Conservation (phyloP, 2,888 invertebrate genomes). For the Melanotus villosus region DNA sequence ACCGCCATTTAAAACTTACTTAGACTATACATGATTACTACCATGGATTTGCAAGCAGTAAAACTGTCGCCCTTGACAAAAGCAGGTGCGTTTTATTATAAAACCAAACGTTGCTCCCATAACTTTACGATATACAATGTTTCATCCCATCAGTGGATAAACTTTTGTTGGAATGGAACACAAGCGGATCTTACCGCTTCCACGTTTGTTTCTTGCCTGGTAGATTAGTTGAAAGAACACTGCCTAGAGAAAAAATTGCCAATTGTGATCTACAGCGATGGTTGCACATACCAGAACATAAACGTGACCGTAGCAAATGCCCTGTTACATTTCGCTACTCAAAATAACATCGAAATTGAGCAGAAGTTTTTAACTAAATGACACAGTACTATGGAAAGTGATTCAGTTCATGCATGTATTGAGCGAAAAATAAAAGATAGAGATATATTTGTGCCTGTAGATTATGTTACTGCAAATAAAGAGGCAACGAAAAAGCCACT, state of each 20-base stretch:
- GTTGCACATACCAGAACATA: constrained; percentile 38
- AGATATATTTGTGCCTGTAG: not conserved
- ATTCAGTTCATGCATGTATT: not conserved
- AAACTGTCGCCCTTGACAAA: too few relatives aligned
- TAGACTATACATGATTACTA: too few relatives aligned
- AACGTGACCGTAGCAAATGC: constrained; percentile 39
- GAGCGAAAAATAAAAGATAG: not conserved
- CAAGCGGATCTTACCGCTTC: not conserved
- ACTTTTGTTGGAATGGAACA: constrained; percentile 29
- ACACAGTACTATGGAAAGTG: constrained; percentile 41
- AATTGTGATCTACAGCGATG: too few relatives aligned
- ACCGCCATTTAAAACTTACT: too few relatives aligned
- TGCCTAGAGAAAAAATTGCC: too few relatives aligned
- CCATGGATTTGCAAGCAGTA: too few relatives aligned
- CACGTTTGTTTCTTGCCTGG: constrained; percentile 2
- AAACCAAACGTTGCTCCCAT: constrained; percentile 47
- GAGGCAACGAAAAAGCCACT: not conserved
- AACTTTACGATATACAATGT: constrained; percentile 49
- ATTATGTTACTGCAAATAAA: not conserved
- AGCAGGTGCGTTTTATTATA: constrained; percentile 45
- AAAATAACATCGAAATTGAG: constrained; percentile 18
- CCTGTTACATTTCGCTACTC: constrained; percentile 23
- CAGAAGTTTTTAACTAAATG: constrained; percentile 42
- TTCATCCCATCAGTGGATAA: constrained; percentile 28
- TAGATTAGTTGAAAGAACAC: not conserved